These are phyloP conservation scores for Nemapogon koenigi DNA, from an alignment of 2,888 invertebrate genomes.

Conservation along the genomic window DNA sequence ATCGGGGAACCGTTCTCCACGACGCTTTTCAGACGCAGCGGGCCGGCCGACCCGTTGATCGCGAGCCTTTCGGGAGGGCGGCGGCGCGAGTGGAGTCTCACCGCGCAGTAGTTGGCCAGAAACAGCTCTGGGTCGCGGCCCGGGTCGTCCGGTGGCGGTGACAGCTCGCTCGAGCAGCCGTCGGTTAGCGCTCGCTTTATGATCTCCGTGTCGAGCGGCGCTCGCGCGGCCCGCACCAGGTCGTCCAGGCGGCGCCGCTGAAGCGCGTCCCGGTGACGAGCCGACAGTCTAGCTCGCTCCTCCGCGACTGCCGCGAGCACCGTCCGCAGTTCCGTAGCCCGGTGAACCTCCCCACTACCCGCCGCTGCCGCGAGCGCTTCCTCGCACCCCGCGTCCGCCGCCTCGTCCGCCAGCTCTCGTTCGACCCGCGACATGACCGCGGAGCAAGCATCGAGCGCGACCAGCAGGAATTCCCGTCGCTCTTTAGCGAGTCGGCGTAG, in stretches of 20 bases:
- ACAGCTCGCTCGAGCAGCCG: slow-evolving; percentile 65
- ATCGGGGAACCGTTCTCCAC: slow-evolving; percentile 18
- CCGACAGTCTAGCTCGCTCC: slow-evolving; percentile 71
- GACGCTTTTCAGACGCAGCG: slow-evolving; percentile 11
- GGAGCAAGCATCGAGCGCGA: slow-evolving; percentile 77
- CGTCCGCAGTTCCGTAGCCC: slow-evolving; percentile 66
- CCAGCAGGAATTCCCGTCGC: slow-evolving; percentile 75
- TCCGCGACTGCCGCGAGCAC: slow-evolving; percentile 66
- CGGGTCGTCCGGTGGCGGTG: slow-evolving; percentile 31
- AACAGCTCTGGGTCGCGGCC: slow-evolving; percentile 74
- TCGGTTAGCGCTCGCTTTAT: slow-evolving; percentile 71
- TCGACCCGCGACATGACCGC: slow-evolving; percentile 78
- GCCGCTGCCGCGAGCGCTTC: slow-evolving; percentile 71
- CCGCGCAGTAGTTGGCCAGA: slow-evolving; percentile 79
- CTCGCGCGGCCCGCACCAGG: slow-evolving; percentile 69
- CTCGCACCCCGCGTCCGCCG: slow-evolving; percentile 70
- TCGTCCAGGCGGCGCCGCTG: slow-evolving; percentile 76
- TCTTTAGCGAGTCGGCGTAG: slow-evolving; percentile 74
- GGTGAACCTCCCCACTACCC: slow-evolving; percentile 65
- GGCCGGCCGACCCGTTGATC: slow-evolving; percentile 21
- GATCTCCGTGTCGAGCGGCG: slow-evolving; percentile 71
- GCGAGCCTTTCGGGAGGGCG: slow-evolving; percentile 42
- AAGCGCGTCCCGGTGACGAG: slow-evolving; percentile 75
- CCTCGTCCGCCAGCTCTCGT: slow-evolving; percentile 73
- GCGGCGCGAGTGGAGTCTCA: slow-evolving; percentile 72